Conservation (phyloP, 2,888 invertebrate species). For the Diadegma fenestrale region DNA sequence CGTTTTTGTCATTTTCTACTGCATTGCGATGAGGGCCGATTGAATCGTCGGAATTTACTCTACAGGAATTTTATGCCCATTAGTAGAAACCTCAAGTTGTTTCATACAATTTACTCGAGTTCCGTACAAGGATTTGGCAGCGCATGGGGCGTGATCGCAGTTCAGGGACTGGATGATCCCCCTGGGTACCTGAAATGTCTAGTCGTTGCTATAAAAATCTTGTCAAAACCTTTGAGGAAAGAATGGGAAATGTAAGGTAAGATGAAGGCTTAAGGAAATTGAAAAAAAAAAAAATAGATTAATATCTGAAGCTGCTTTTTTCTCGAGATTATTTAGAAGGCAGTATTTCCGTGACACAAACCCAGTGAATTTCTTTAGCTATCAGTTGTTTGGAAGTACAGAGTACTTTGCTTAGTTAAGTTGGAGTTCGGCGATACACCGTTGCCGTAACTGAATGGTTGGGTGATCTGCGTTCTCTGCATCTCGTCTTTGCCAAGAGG, state of each 20-base stretch:
- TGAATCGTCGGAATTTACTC: background rate
- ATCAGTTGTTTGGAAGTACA: constrained; percentile 56
- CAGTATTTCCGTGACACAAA: background rate
- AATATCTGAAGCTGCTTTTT: background rate
- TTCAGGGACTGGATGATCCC: background rate
- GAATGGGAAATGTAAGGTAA: background rate
- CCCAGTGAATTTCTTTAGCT: constrained; percentile 24
- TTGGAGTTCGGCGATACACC: constrained; percentile 50
- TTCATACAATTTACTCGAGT: background rate
- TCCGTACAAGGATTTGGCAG: background rate
- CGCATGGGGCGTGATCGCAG: background rate
- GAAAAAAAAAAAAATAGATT: background rate
- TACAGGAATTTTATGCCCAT: background rate
- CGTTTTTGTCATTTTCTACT: background rate
- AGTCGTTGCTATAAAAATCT: background rate
- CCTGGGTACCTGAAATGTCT: background rate
- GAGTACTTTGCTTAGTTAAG: constrained; percentile 58
- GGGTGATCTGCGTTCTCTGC: constrained; percentile 59
- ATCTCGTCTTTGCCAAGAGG: constrained; percentile 65
- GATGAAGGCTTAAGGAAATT: background rate
- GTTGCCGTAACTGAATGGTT: constrained; percentile 32
- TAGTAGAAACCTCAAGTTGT: background rate
- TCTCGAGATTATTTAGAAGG: background rate
- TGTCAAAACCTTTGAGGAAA: background rate
- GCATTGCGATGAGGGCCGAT: background rate